Percentiles rank a stretch among this genome's conserved stretches.
These are phyloP conservation scores for Spongilla lacustris DNA, from an alignment of 37 sponge, comb jelly and placozoan genomes.

Conservation along the genomic window DNA sequence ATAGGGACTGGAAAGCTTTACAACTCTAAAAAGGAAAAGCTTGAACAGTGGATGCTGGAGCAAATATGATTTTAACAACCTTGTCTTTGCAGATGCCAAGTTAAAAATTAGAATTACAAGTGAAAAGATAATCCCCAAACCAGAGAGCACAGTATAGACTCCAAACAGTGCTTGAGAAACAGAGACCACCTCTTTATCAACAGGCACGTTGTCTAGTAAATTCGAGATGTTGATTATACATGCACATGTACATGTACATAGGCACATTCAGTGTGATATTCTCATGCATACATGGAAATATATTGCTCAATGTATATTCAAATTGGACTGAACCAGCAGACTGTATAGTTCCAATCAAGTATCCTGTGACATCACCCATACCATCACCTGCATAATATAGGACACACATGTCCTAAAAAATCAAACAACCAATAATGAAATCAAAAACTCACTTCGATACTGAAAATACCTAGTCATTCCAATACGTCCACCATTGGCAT, in stretches of 20 bases:
- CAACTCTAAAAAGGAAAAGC: constrained; percentile 7
- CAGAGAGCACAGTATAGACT: constrained; percentile 47
- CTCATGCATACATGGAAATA: not conserved
- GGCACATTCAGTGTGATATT: no score
- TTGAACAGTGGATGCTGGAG: not conserved
- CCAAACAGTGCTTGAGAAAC: constrained; percentile 41
- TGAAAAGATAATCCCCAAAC: constrained; percentile 57
- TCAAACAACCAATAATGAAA: not conserved
- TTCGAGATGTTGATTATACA: no score
- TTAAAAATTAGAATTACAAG: constrained; percentile 47
- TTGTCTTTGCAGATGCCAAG: constrained; percentile 49
- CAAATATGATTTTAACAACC: constrained; percentile 27
- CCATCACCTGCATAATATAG: not conserved
- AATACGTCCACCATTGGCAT: constrained; percentile 31
- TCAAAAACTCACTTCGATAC: constrained; percentile 50
- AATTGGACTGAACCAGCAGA: not conserved
- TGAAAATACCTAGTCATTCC: constrained; percentile 52
- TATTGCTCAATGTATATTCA: not conserved
- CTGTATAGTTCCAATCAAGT: not conserved
- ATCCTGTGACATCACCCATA: not conserved
- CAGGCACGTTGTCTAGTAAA: constrained; percentile 45
- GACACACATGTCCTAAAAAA: not conserved
- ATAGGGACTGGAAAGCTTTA: constrained; percentile 76
- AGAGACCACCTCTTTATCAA: constrained; percentile 27
- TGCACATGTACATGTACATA: no score